Base-by-base conservation (phyloP, 2,888 invertebrate species). In the Phania funesta region DNA sequence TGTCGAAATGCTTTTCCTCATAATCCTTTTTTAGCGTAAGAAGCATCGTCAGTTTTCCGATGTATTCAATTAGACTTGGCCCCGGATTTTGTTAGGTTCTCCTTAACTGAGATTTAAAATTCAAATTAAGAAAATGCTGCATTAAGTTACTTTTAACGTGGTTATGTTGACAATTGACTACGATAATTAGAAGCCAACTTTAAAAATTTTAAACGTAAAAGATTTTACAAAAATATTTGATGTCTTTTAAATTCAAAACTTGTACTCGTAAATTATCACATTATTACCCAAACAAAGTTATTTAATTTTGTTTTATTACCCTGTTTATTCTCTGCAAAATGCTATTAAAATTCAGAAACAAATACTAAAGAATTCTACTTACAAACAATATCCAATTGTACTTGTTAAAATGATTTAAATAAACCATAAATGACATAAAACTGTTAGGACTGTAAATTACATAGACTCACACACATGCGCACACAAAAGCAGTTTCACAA, bases 391-490 rank as follows among this genome's bases (percentile, higher is more conserved):
- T 18, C 26, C 29, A 65, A 60, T 32, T 67, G 64, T 18, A 35
- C 11, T 64, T 38, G 16, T 46, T 32, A 32, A 54, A 38, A 73
- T 77, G 62, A 82, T 65, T 84, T 76, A 78, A 83, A 81, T 79
- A 78, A 62, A 73, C 81, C 79, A 82, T 84, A 84, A 82, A 84
- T 77, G 60, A 58, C 41, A 48, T 18, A 62, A 56, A 52, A 18
- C 20, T 16, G 7, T 62, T 71, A 22, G 20, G 67, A 32, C n/a
- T 26, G 38, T 46, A 74, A 60, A 50, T 56, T 58, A 68, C 26
- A 22, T 16, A 35, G n/a, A 48, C 1, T 7, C 20, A 9, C 7
- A 20, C 48, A 44, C 48, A 48, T 7, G 35, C 9, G 1, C 20
- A 26, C 3, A 18, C 8, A 29, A 29, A 35, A 20, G 11, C 9